Conservation (phyloP, 2,888 invertebrate genomes). For the Craniophora ligustri region DNA sequence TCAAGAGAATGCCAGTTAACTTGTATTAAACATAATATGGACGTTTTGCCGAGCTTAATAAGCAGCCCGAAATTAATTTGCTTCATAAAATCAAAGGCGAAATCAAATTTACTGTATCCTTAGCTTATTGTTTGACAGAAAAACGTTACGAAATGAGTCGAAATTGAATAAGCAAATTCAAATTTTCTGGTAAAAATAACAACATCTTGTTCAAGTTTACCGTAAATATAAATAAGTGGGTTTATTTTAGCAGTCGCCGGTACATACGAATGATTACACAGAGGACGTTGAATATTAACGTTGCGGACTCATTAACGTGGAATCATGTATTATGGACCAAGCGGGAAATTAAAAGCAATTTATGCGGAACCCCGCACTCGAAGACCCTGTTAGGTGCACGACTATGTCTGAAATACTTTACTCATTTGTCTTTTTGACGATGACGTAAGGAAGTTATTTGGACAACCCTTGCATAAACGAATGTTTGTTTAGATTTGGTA, state of each 20-base stretch:
- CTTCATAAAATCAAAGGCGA: constrained; percentile 54
- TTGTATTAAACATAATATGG: constrained; percentile 43
- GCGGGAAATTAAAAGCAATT: constrained; percentile 67
- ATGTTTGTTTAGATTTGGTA: constrained; percentile 33
- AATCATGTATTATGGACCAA: constrained; percentile 64
- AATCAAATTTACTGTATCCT: constrained; percentile 51
- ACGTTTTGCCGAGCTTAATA: constrained; percentile 42
- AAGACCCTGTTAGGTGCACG: constrained; percentile 24
- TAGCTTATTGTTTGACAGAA: constrained; percentile 57
- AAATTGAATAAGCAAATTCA: constrained; percentile 57
- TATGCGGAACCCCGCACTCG: constrained; percentile 49
- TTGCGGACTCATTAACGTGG: constrained; percentile 55
- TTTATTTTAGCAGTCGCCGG: constrained; percentile 38
- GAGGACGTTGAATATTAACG: constrained; percentile 66
- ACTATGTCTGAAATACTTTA: constrained; percentile 25
- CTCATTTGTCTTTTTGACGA: constrained; percentile 46
- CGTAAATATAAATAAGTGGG: constrained; percentile 60
- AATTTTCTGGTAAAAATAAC: constrained; percentile 49
- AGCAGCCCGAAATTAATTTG: constrained; percentile 53
- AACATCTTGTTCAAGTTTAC: constrained; percentile 53
- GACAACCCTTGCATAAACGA: constrained; percentile 21
- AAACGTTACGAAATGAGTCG: constrained; percentile 52
- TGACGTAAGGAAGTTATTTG: constrained; percentile 38
- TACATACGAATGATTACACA: constrained; percentile 55
- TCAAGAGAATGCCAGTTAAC: constrained; percentile 38